Conservation (phyloP, 2,797 vertebrate genomes). For the Coracias cyanogaster region DNA sequence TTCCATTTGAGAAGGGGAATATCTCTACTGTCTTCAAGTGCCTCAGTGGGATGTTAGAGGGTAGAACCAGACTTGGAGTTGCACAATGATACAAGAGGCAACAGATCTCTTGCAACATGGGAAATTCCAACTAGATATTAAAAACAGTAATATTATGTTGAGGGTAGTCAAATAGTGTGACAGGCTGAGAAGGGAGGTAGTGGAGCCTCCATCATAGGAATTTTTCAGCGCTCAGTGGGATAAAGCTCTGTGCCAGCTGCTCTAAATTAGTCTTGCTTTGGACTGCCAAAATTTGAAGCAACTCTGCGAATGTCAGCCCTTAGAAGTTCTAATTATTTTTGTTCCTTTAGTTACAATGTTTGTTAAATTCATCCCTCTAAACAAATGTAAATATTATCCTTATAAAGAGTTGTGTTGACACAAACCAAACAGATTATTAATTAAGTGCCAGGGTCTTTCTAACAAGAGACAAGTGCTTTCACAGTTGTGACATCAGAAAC, state of each 20-base stretch:
- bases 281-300: not conserved
- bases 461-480: not conserved
- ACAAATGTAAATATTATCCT: not conserved
- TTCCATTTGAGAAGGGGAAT: not conserved
- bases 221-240: not conserved
- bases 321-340: not conserved
- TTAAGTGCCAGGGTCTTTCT: not conserved
- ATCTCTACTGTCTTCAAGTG: not conserved
- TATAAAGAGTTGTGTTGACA: not conserved
- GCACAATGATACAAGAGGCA: not conserved
- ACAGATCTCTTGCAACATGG: not conserved
- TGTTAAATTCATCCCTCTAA: not conserved
- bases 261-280: not conserved
- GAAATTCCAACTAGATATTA: not conserved
- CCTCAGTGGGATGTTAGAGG: not conserved
- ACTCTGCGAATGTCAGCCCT: not conserved
- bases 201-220: not conserved
- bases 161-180: not conserved
- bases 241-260: not conserved
- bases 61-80: not conserved
- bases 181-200: not conserved
- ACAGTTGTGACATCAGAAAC: not conserved
- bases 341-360: not conserved
- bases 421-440: not conserved
- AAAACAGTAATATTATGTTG: not conserved